Percentiles rank a stretch among this genome's conserved stretches.
Conservation (phyloP, 2,888 invertebrate species). For the Heteromurus nitidus region DNA sequence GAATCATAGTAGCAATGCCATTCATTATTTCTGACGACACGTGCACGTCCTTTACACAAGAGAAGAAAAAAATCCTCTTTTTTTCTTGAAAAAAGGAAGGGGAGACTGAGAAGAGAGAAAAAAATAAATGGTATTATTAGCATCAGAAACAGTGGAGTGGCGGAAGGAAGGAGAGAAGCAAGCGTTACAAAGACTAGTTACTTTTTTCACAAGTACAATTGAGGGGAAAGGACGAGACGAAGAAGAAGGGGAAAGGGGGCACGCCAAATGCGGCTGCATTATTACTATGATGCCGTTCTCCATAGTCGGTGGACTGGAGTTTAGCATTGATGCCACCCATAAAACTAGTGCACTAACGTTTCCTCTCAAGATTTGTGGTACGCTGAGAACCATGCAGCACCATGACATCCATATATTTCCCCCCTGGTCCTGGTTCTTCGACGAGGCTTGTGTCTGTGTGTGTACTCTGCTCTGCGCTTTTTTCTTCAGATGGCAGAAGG, state of each 20-base stretch:
- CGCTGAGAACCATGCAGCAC: conserved; percentile 22
- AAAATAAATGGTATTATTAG: conserved; percentile 60
- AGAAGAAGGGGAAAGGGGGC: conserved; percentile 20
- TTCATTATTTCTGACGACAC: conserved; percentile 56
- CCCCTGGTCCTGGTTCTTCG: neutral
- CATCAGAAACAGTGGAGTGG: conserved; percentile 56
- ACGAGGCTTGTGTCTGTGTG: neutral
- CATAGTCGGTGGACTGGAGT: neutral
- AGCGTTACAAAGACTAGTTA: conserved; percentile 50
- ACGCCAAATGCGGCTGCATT: conserved; percentile 21
- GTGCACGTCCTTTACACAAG: conserved; percentile 35
- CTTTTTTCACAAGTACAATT: conserved; percentile 16
- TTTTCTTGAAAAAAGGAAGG: neutral
- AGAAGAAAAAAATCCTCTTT: conserved; percentile 1
- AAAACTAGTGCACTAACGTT: conserved; percentile 9
- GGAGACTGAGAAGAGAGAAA: conserved; percentile 21
- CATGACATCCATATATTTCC: neutral
- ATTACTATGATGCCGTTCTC: neutral
- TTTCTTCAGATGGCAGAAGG: neutral
- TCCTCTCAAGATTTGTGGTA: conserved; percentile 51
- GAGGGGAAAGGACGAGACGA: conserved; percentile 6
- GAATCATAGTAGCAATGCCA: conserved; percentile 34
- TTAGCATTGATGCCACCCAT: neutral
- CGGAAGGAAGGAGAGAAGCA: conserved; percentile 53
- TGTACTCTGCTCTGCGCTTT: neutral